Percentiles rank a stretch among this genome's conserved stretches.
phyloP scores from a whole-genome alignment of 2,888 invertebrate species.

The Acleris holmiana region DNA sequence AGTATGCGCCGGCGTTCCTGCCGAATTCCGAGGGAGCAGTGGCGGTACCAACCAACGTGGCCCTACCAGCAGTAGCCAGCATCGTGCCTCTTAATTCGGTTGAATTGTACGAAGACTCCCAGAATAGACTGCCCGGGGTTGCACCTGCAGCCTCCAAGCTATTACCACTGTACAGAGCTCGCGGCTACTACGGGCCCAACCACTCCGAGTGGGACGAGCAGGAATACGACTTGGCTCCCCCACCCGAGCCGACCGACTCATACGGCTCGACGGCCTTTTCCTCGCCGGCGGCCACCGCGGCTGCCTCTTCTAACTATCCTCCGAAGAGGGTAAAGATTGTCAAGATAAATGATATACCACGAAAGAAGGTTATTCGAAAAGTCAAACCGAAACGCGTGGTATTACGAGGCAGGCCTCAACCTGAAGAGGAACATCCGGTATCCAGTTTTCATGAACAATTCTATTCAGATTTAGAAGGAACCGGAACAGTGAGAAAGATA shows the following conservation, averaged over 20 bases:
- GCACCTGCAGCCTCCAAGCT: slow-evolving; percentile 67
- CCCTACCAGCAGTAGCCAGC: slow-evolving; percentile 63
- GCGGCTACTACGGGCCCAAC: slow-evolving; percentile 77
- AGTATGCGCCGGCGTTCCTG: slow-evolving; percentile 77
- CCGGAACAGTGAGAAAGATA: slow-evolving; percentile 73
- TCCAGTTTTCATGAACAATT: slow-evolving; percentile 77
- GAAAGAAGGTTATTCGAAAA: slow-evolving; percentile 67
- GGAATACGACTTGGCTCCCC: slow-evolving; percentile 66
- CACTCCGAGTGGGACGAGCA: slow-evolving; percentile 67
- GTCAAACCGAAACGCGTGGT: slow-evolving; percentile 68
- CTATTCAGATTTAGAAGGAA: slow-evolving; percentile 75
- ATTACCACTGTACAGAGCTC: slow-evolving; percentile 73
- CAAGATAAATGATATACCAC: slow-evolving; percentile 66
- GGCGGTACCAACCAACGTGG: slow-evolving; percentile 67
- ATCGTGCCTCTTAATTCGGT: slow-evolving; percentile 66
- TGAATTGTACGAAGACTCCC: slow-evolving; percentile 66
- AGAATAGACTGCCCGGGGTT: slow-evolving; percentile 53
- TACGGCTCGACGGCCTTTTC: slow-evolving; percentile 59
- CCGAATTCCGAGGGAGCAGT: slow-evolving; percentile 73
- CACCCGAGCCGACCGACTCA: slow-evolving; percentile 58
- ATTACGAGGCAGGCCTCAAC: slow-evolving; percentile 56
- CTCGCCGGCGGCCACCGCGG: slow-evolving; percentile 49
- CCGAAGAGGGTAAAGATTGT: slow-evolving; percentile 72
- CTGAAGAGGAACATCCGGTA: slow-evolving; percentile 72
- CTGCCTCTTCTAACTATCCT: slow-evolving; percentile 49